Conservation (phyloP, 2,888 invertebrate genomes). For the Habrosyne pyritoides region DNA sequence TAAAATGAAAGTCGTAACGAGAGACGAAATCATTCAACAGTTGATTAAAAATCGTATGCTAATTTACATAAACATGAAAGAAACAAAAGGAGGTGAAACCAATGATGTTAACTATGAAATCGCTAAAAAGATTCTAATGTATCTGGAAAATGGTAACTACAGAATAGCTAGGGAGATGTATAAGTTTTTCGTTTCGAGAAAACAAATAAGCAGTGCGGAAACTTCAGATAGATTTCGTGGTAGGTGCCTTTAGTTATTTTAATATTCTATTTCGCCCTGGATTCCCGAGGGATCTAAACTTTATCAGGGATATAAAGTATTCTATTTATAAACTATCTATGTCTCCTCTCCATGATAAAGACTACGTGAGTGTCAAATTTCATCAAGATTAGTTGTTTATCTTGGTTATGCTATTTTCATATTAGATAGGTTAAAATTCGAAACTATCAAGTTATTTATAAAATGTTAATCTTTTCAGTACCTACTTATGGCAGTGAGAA, state of each 20-base stretch:
- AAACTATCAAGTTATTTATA: neutral
- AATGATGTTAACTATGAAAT: constrained; percentile 57
- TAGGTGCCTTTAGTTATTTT: constrained; percentile 15
- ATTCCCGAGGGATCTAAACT: too few relatives aligned
- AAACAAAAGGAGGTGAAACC: constrained; percentile 35
- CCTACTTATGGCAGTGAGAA: constrained; percentile 14
- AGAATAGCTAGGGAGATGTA: constrained; percentile 64
- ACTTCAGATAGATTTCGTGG: constrained; percentile 15
- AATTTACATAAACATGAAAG: constrained; percentile 54
- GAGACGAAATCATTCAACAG: constrained; percentile 63
- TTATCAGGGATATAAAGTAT: too few relatives aligned
- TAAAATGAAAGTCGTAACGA: constrained; percentile 47
- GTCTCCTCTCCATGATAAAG: too few relatives aligned
- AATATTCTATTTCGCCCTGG: too few relatives aligned
- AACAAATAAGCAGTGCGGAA: constrained; percentile 21
- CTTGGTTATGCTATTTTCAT: too few relatives aligned
- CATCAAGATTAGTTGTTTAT: too few relatives aligned
- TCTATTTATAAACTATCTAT: too few relatives aligned
- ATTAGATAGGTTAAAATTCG: too few relatives aligned
- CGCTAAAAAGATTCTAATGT: constrained; percentile 55
- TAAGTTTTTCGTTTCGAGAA: constrained; percentile 50
- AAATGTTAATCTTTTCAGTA: constrained; percentile 17
- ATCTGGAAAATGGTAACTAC: constrained; percentile 58
- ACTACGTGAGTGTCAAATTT: too few relatives aligned
- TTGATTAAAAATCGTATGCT: constrained; percentile 63